These are phyloP conservation scores for Mixornis gularis DNA, from an alignment of 2,113 vertebrate genomes.

Conservation along the genomic window DNA sequence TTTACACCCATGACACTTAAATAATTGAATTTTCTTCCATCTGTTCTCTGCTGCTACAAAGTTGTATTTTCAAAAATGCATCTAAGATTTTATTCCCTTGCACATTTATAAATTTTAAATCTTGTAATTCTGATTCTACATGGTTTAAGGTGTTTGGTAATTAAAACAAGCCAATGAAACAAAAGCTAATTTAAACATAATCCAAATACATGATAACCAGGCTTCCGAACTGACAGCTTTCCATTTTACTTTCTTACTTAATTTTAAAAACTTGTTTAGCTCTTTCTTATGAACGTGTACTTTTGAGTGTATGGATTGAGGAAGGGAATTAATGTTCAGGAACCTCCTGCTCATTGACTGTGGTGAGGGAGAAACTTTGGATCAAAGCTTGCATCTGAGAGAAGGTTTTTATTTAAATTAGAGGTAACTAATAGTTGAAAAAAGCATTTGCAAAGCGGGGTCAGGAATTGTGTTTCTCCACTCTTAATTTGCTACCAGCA, in stretches of 20 bases:
- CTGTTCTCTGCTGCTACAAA: background rate
- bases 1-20: background rate
- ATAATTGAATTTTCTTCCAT: background rate
- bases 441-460: background rate
- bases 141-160: background rate
- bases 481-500: background rate
- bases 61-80: background rate
- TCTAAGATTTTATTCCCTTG: background rate
- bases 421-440: background rate
- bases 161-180: background rate
- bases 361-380: background rate
- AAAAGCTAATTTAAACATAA: background rate
- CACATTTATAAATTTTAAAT: background rate
- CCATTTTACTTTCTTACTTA: background rate
- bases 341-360: background rate
- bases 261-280: background rate
- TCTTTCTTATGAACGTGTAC: background rate
- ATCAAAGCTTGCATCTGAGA: background rate
- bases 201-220: background rate
- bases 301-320: background rate
- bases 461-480: rapidly evolving
- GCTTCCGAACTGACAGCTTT: background rate
- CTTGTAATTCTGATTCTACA: background rate
- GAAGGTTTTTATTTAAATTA: background rate
- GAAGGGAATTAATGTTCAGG: background rate